Base-by-base conservation (phyloP, 2,888 invertebrate genomes). In the Oconnorella tubifera region DNA sequence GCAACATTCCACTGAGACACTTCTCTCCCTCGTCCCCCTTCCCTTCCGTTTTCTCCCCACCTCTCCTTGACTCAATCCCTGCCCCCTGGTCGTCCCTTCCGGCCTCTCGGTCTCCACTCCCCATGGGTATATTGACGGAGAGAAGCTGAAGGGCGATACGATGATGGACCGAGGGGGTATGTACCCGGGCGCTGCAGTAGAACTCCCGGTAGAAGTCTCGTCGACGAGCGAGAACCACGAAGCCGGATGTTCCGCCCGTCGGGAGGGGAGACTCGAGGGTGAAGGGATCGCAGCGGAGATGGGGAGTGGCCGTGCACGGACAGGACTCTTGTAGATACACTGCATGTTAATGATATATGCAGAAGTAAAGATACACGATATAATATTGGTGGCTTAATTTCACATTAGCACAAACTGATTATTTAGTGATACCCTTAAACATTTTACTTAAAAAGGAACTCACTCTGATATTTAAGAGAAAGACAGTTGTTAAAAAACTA, bases 81-180 rank as follows among this genome's bases (percentile, higher is more conserved):
- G 6, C 40, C 10, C 19, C 40, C 10, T 40, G 10, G 19, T 40
- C 40, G 10, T 14, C 40, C 6, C 19, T 19, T 40, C 40, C 40
- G 6, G 10, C 40, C 10, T 40, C 6, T 19, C 40, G 6, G 19
- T 40, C 40, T 19, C 19, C 40, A 19, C 40, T 40, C 19, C 40
- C 40, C 40, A 40, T 40, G 10, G 40, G 40, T 40, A 40, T 40
- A 40, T 40, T 40, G 40, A 40, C 40, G 40, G 40, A 40, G 40
- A 40, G 6, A 6, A 40, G 40, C 19, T 40, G 40, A 14, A 40
- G 40, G 40, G 19, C 40, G 40, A 40, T 14, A 14, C 40, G 6
- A 40, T 40, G 40, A 40, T 40, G 19, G 40, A 19, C 6, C 19
- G 40, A 40, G 19, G 40, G 40, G 19, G 40, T 19, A 19, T 40